Conservation (phyloP, 2,888 invertebrate species). For the Mesorhabditis sp. region DNA sequence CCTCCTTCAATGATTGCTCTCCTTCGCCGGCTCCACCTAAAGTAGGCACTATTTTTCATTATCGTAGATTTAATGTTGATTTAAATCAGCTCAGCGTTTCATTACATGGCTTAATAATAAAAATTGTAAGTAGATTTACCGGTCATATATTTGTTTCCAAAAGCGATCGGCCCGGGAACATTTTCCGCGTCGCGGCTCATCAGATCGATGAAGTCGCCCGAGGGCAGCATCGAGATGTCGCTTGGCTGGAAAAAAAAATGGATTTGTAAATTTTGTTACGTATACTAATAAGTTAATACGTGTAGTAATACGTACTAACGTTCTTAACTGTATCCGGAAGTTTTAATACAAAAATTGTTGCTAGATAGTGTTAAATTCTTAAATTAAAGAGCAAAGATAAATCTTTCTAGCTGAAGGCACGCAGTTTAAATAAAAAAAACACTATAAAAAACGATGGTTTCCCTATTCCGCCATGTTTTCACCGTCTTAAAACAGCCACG, state of each 20-base stretch:
- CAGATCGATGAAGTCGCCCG: slow-evolving; percentile 51
- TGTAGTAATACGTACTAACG: no score
- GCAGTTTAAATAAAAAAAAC: no score
- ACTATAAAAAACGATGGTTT: no score
- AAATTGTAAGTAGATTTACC: slow-evolving; percentile 21
- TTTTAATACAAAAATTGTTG: no score
- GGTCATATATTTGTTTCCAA: slow-evolving; percentile 54
- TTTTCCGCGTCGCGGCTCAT: slow-evolving; percentile 50
- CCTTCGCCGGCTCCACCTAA: slow-evolving; percentile 75
- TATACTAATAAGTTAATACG: no score
- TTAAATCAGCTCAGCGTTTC: not conserved
- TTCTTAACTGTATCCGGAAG: no score
- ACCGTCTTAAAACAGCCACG: no score
- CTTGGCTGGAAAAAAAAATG: slow-evolving; percentile 13
- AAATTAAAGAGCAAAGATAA: no score
- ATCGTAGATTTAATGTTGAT: slow-evolving; percentile 7
- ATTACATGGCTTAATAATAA: not conserved
- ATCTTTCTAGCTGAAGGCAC: no score
- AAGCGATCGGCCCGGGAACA: slow-evolving; percentile 35
- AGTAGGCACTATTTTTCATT: slow-evolving; percentile 8
- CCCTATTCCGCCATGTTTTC: no score
- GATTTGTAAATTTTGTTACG: no score
- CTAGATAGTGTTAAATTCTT: no score
- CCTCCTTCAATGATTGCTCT: slow-evolving; percentile 67
- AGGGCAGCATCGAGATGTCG: slow-evolving; percentile 25